Evolutionary conservation across 2,888 invertebrate genomes (phyloP).

Genomic region (Tenthredo distinguenda): DNA sequence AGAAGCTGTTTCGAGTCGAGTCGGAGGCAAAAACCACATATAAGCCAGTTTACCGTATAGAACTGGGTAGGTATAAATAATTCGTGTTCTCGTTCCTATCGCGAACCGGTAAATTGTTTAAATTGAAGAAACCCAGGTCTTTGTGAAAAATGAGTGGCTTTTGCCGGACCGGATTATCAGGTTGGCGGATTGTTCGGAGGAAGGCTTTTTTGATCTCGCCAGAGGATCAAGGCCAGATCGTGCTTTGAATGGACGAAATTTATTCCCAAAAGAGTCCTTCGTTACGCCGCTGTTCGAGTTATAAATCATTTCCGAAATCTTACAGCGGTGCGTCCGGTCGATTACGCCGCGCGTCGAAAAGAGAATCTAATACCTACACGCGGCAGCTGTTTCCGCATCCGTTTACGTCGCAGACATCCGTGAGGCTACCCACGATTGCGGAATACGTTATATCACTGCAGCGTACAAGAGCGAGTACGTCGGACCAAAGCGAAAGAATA

Average conservation of each 20-base stretch:
- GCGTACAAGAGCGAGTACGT: not conserved
- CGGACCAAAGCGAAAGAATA: not conserved
- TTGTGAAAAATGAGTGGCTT: not conserved
- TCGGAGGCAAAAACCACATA: not conserved
- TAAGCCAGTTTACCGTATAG: slow-evolving; percentile 6
- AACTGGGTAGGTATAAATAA: not conserved
- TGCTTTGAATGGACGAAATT: not conserved
- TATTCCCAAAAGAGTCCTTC: not conserved
- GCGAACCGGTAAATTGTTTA: slow-evolving; percentile 23
- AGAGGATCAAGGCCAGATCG: not conserved
- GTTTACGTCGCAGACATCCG: slow-evolving; percentile 13
- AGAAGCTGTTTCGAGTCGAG: slow-evolving; percentile 1
- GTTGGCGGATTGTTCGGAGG: not conserved
- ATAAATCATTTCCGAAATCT: slow-evolving; percentile 21
- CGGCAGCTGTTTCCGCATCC: slow-evolving; percentile 18
- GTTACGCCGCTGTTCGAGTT: not conserved
- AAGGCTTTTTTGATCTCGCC: not conserved
- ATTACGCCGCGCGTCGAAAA: not conserved
- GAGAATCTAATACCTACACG: not conserved
- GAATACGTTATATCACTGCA: not conserved
- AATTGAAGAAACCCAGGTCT: not conserved
- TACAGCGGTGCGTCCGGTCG: not conserved
- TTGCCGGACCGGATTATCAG: slow-evolving; percentile 22
- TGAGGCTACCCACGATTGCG: not conserved
- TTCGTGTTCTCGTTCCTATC: slow-evolving; percentile 9